Evolutionary conservation across 2,113 vertebrate genomes (phyloP), one percentile per base, ranked within the genome.

Genomic region (Upupa epops): DNA sequence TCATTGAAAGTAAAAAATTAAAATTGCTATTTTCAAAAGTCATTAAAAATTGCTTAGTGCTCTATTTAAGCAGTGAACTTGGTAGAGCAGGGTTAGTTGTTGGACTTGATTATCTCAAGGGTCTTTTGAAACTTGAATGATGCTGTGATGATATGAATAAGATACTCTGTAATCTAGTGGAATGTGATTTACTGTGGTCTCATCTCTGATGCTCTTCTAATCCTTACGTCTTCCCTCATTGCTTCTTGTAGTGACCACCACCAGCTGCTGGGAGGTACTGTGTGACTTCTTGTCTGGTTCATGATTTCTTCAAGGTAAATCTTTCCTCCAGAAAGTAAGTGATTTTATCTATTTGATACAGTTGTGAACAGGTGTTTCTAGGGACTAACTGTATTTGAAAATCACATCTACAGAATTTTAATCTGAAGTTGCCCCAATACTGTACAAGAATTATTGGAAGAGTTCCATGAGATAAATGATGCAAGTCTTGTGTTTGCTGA

Each of bases 381-480:
- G 31, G 3, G 25, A 60, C 42, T 72, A 9, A 13, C 32, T 54
- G 12, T 51, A 81, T 37, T 37, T 77, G 28, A 68, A 90, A 52
- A 16, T 36, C 83, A 32, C 9, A 8, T 66, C n/a, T 56, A 5
- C 60, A 0, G 0, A 65, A 48, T 68, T 66, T 65, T 19, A 58
- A 51, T 46, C 65, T 76, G 40, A 86, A 76, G 60, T 82, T 82
- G 28, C 8, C 40, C 19, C 66, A 11, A 51, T 26, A 37, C 10
- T 73, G 36, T 61, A 36, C 73, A 83, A 36, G 61, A 61, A 18
- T 65, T 63, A 42, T 37, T 26, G 64, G 60, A 79, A 70, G 19
- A 72, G 64, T 36, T 31, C 69, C 54, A 46, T 0, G 0, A 42
- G 13, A 58, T n/a, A 7, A 2, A 56, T 24, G 32, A 11, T 28